Evolutionary conservation across 2,888 invertebrate species (phyloP), one percentile per base, ranked within the genome.

Genomic region (Emmelina monodactyla): DNA sequence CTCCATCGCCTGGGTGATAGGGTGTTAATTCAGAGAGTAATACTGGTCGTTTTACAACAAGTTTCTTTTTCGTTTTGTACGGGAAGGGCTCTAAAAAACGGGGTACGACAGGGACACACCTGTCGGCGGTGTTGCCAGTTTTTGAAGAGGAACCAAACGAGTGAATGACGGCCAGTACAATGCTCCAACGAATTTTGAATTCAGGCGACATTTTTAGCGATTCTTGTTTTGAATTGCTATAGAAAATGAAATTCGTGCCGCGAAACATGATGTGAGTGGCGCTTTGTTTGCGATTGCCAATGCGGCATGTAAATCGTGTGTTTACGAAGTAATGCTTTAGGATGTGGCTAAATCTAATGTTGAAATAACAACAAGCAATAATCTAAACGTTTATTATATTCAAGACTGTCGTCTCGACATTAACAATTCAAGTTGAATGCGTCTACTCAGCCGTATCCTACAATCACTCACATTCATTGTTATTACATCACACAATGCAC

Each of bases 51-150:
- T 25, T 25, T 7, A 48, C 30, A 53, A 48, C 30, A 53, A 37
- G 50, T 44, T 16, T 51, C 62, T 56, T 49, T 41, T 42, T 44
- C 38, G 45, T 42, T 50, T 50, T 46, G 49, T 52, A 55, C 57
- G 60, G 62, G 67, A 73, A 76, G 73, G 78, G 78, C 79, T 78
- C 75, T 71, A 76, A 75, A 76, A 78, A 41, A 76, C 75, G 73
- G 73, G 76, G 71, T 73, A 71, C 72, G 72, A 3, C 3, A 62
- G 69, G 67, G 73, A 75, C 75, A 76, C 78, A 78, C 79, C 78
- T 79, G 79, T 76, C 78, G 71, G 66, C 63, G 59, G 69, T 69
- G 73, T 75, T 76, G 73, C 78, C 65, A 76, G 76, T 78, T 75
- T 75, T 69, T 72, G 69, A 73, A 67, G 71, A 66, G 68, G 25